Evolutionary conservation across 1,140 invertebrate species (phyloP).

Genomic region (Rhagoletis pomonella): DNA sequence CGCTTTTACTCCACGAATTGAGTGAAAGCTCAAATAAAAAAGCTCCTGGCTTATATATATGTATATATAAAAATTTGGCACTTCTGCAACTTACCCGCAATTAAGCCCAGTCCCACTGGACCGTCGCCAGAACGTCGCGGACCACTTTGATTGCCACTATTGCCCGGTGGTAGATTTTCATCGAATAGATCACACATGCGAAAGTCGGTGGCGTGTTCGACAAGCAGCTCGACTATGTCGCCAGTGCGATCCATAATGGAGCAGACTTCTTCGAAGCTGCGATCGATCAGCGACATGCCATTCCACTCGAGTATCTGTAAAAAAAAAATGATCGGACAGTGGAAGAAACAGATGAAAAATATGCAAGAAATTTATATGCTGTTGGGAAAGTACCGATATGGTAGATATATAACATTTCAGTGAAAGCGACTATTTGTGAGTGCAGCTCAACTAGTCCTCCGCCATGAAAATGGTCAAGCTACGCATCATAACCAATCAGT

Average conservation of each 20-base stretch:
- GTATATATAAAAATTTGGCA: background rate
- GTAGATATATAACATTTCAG: too few species aligned
- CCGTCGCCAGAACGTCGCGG: conserved; percentile 71
- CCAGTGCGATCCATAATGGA: conserved; percentile 88
- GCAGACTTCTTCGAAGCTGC: conserved; percentile 92
- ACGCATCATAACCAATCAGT: too few species aligned
- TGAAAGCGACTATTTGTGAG: too few species aligned
- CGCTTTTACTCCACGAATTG: conserved; percentile 18
- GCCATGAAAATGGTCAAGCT: too few species aligned
- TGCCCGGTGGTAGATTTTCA: conserved; percentile 75
- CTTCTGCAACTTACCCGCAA: conserved; percentile 67
- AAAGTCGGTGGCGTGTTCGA: conserved; percentile 85
- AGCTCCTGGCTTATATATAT: too few species aligned
- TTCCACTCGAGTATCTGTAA: conserved; percentile 86
- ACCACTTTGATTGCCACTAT: conserved; percentile 66
- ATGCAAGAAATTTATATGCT: too few species aligned
- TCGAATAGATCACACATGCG: conserved; percentile 81
- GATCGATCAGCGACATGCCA: conserved; percentile 88
- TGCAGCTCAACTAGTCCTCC: too few species aligned
- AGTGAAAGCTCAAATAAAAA: background rate
- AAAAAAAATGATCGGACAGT: background rate
- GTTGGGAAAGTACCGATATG: too few species aligned
- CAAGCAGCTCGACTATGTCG: conserved; percentile 87
- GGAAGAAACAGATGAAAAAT: background rate
- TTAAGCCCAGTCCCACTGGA: conserved; percentile 69